A percentile compares a stretch with the other conserved stretches of the same genome.
Evolutionary conservation across 2,888 invertebrate genomes (phyloP).

Genomic region (Pristionchus maxplancki): DNA sequence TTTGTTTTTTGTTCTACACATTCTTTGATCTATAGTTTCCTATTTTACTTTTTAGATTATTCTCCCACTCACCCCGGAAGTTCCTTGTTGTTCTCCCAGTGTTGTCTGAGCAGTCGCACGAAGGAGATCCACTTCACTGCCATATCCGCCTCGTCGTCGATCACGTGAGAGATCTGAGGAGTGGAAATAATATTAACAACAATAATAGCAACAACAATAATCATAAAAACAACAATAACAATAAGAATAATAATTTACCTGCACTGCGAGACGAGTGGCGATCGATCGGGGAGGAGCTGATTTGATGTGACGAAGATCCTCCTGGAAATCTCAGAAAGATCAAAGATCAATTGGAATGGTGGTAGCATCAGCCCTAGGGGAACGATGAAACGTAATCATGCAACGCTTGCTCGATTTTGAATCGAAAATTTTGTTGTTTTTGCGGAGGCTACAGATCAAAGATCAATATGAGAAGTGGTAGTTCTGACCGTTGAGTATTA

Average conservation of each 20-base stretch:
- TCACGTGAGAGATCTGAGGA: conserved; percentile 18
- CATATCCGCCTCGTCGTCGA: conserved; percentile 44
- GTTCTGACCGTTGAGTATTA: no score
- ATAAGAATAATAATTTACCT: not conserved
- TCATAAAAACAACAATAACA: no score
- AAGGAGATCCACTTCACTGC: conserved; percentile 88
- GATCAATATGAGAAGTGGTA: no score
- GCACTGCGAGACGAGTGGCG: conserved; percentile 33
- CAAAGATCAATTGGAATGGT: not conserved
- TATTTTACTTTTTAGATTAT: no score
- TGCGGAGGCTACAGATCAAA: no score
- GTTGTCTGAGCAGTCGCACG: conserved; percentile 89
- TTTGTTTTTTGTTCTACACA: no score
- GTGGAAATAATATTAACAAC: not conserved
- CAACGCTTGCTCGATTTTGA: no score
- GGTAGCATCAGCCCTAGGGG: no score
- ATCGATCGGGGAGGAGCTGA: conserved; percentile 45
- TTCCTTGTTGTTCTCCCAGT: conserved; percentile 88
- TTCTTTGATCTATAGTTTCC: no score
- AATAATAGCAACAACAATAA: not conserved
- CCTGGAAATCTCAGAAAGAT: not conserved
- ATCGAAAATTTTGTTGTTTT: no score
- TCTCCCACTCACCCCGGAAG: conserved; percentile 86
- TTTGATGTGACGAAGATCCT: conserved; percentile 30
- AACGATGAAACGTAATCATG: no score